Conservation (phyloP, 2,797 vertebrate genomes). For the Artibeus lituratus region DNA sequence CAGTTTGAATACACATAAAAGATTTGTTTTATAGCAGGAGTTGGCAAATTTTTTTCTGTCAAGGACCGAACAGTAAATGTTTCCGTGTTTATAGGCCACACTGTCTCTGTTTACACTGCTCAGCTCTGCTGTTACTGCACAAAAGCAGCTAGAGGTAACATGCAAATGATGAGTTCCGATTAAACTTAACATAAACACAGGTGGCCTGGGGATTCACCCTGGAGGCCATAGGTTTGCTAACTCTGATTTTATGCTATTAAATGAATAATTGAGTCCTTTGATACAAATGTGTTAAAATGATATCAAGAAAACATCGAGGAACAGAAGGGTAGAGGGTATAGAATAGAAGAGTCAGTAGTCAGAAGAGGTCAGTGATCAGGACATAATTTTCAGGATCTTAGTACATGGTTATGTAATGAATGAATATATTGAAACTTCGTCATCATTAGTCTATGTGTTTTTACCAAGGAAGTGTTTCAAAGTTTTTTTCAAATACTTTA, state of each 20-base stretch:
- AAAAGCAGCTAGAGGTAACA: neutral
- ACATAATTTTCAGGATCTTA: neutral
- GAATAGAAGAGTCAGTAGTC: neutral
- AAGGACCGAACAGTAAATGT: neutral
- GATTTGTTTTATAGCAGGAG: constrained; percentile 8
- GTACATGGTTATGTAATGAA: neutral
- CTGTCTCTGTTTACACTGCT: neutral
- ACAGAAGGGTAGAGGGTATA: neutral
- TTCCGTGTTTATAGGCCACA: neutral
- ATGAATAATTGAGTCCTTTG: constrained; percentile 23
- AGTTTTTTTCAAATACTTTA: constrained; percentile 33
- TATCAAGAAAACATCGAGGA: neutral
- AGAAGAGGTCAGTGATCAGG: neutral
- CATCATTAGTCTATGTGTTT: neutral
- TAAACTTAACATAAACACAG: constrained; percentile 25
- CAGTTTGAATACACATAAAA: neutral
- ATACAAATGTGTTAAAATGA: constrained; percentile 9
- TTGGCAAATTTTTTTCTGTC: neutral
- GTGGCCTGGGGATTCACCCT: neutral
- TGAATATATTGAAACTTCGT: neutral
- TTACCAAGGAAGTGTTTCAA: neutral
- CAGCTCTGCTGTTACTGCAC: neutral
- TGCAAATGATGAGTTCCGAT: neutral
- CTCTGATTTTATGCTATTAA: constrained; percentile 26
- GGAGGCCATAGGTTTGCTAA: neutral